Evolutionary conservation across 2,797 vertebrate species (phyloP).

Genomic region (Gobionotothen gibberifrons): DNA sequence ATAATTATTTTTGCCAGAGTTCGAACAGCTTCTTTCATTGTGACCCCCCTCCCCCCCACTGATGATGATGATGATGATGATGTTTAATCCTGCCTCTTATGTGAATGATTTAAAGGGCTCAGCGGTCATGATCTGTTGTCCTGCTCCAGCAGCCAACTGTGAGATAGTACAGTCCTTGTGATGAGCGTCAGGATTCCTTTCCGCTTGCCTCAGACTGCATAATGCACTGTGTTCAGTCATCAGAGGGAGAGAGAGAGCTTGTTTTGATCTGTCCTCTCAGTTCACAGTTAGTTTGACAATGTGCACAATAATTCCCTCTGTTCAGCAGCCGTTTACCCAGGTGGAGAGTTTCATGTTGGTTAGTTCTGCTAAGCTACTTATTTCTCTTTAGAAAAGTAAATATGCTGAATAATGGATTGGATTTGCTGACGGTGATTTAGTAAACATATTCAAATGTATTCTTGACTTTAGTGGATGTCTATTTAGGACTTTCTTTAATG

Average conservation of each 20-base stretch:
- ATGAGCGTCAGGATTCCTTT: slow-evolving; percentile 76
- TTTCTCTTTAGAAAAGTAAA: slow-evolving; percentile 30
- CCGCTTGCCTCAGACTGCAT: slow-evolving; percentile 79
- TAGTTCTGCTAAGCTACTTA: slow-evolving; percentile 20
- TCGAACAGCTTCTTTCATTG: slow-evolving; percentile 14
- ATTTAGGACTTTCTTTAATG: not conserved
- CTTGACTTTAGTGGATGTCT: slow-evolving; percentile 12
- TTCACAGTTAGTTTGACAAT: slow-evolving; percentile 52
- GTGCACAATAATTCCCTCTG: slow-evolving; percentile 46
- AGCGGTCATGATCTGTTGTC: slow-evolving; percentile 54
- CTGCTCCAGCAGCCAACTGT: slow-evolving; percentile 46
- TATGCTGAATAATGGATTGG: slow-evolving; percentile 32
- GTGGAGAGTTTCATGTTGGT: slow-evolving; percentile 24
- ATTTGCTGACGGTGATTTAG: slow-evolving; percentile 27
- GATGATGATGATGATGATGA: slow-evolving; percentile 26
- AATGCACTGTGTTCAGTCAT: slow-evolving; percentile 68
- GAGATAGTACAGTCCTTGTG: slow-evolving; percentile 77
- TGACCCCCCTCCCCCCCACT: slow-evolving; percentile 8
- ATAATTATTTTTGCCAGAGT: not conserved
- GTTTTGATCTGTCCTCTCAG: slow-evolving; percentile 41
- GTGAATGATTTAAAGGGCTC: slow-evolving; percentile 62
- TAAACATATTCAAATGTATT: slow-evolving; percentile 20
- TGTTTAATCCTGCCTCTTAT: slow-evolving; percentile 61
- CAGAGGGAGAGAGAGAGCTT: slow-evolving; percentile 52
- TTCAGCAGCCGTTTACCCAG: slow-evolving; percentile 26